phyloP scores from a whole-genome alignment of 2,113 vertebrate species.

The Tichodroma muraria region DNA sequence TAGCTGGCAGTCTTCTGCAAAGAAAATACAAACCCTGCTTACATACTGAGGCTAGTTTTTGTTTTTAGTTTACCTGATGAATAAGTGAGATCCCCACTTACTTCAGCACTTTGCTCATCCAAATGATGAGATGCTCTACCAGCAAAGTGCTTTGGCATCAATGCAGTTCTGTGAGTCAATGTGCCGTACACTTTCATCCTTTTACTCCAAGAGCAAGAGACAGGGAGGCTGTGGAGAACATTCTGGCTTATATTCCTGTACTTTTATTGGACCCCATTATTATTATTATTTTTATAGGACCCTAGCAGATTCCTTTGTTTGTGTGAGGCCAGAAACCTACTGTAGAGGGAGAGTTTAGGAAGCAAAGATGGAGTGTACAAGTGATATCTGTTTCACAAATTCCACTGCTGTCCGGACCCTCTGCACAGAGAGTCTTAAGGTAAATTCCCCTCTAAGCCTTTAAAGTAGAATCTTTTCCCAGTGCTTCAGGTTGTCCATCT shows the following conservation, averaged over 20 bases:
- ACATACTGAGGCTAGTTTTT: neutral
- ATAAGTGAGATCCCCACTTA: neutral
- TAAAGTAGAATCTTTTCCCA: neutral
- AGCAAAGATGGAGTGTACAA: neutral
- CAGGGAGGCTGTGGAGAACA: neutral
- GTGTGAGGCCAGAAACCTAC: neutral
- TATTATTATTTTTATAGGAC: too few species aligned
- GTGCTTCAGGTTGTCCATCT: neutral
- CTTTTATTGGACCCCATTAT: neutral
- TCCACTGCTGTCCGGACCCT: neutral
- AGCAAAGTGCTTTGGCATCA: neutral
- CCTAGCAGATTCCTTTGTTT: neutral
- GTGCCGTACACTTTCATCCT: neutral
- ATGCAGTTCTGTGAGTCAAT: neutral
- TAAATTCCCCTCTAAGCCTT: neutral
- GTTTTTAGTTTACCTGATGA: neutral
- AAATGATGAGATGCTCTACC: neutral
- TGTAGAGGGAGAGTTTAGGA: neutral
- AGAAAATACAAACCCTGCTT: neutral
- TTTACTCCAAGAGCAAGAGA: neutral
- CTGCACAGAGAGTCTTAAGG: neutral
- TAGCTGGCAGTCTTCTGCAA: neutral
- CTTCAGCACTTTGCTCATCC: neutral
- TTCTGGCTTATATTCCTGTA: neutral
- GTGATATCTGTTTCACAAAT: neutral